Base-by-base conservation (phyloP, 2,113 vertebrate species). In the Mohoua ochrocephala region DNA sequence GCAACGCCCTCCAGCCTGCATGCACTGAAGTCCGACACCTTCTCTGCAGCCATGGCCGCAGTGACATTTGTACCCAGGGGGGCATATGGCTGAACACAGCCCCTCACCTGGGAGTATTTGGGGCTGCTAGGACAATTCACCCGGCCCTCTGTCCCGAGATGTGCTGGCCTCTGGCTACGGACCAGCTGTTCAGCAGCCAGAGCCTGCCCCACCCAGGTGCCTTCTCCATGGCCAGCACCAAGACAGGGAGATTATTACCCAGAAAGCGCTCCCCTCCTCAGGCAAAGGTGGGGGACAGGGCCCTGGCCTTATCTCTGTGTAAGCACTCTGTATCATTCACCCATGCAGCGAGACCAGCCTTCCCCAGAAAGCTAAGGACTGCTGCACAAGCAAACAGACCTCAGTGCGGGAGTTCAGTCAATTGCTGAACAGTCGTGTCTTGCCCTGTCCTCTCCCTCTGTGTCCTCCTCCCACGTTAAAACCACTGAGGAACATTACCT, bases 291-390 rank as follows among this genome's bases (percentile, higher is more conserved):
- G 2, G 17, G 24, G 9, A 65, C 33, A 47, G 57, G 16, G 19
- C 21, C 35, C 44, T 77, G 45, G 22, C 37, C 41, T 69, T 28
- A 13, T 17, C 13, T 69, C 54, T 61, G 37, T 2, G 1, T 21
- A 10, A 1, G 0, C 17, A 10, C 31, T 27, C 37, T 16, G 1
- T 15, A 17, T 19, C 57, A 52, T 19, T 30, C 44, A 56, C 21
- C 63, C 67, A 39, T 0, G 0, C 37, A 2, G 0, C 0, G 1
- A 65, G 59, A 65, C 4, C 81, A 53, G 45, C 50, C 31, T 84
- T 39, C 77, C 39, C 42, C 47, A 64, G 52, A 82, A 41, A 33
- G 39, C 21, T 14, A 35, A 42, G 47, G 42, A 39, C 47, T 59
- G 24, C 60, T 53, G 56, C 82, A 61, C 14, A 33, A 50, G 52